These are phyloP conservation scores for Pollenia angustigena DNA, from an alignment of 2,888 invertebrate species.

Conservation along the genomic window DNA sequence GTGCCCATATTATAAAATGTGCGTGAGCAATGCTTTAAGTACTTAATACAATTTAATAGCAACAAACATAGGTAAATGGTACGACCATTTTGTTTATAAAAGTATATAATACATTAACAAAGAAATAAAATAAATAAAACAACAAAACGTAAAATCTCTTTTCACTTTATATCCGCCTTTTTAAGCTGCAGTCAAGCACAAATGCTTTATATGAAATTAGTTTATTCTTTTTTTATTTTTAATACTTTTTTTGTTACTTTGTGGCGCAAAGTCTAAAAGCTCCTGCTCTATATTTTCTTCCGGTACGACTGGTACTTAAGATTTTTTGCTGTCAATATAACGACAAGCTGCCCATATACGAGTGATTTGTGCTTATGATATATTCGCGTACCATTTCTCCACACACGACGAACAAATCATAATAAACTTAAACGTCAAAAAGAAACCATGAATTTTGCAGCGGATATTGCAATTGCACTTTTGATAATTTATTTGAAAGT, in stretches of 20 bases:
- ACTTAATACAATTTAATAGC: too few relatives aligned
- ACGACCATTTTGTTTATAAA: too few relatives aligned
- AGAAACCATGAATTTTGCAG: too few relatives aligned
- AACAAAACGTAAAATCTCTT: constrained; percentile 26
- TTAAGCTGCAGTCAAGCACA: constrained; percentile 42
- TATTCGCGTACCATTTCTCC: too few relatives aligned
- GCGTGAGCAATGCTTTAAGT: too few relatives aligned
- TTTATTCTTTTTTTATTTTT: neutral
- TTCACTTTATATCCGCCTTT: constrained; percentile 47
- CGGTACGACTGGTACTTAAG: neutral
- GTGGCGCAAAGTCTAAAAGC: neutral
- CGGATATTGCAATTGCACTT: neutral
- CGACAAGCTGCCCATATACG: too few relatives aligned
- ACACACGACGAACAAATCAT: too few relatives aligned
- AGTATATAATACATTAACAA: neutral
- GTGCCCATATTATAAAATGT: too few relatives aligned
- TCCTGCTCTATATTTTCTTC: constrained; percentile 6
- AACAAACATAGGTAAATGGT: neutral
- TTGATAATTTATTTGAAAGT: too few relatives aligned
- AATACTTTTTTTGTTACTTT: constrained; percentile 2
- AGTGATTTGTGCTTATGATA: too few relatives aligned
- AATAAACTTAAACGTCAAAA: too few relatives aligned
- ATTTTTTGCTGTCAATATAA: neutral
- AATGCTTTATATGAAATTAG: constrained; percentile 12
- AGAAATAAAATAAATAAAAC: neutral